Base-by-base conservation (phyloP, 2,113 vertebrate species). In the Sylvietta virens region DNA sequence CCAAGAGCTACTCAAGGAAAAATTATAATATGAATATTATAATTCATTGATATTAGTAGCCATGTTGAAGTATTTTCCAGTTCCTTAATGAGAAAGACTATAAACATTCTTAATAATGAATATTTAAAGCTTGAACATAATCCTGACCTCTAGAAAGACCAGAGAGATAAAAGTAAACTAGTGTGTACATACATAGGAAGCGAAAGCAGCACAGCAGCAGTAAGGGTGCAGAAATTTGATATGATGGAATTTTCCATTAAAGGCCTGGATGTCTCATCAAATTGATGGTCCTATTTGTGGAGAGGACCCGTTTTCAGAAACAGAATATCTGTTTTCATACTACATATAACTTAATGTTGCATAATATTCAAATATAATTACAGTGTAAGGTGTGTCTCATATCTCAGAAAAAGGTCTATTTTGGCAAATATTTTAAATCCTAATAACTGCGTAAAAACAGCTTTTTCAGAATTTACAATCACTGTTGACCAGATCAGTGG, bases 391-490 rank as follows among this genome's bases (percentile, higher is more conserved):
- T 77, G 28, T 18, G 8, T 18, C 50, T 84, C 3, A 3, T 6
- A 14, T 57, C 13, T 73, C 31, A 62, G 31, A 33, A 47, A 57
- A 78, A 39, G 3, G 11, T 47, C 15, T 31, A 4, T 62, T 88
- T 69, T 24, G 9, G 18, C 14, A 61, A 74, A 28, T 30, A 5
- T 74, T 50, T 66, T 66, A 71, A 82, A 79, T 62, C 20, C 19
- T 33, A 26, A 56, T 39, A 66, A 21, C 6, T 9, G 2, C 2
- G 0, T 47, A 39, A 65, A 21, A 69, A 1, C n/a, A 69, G 7
- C 44, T 47, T 27, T 56, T 33, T 42, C 0, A 4, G 48, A 61
- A 60, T 65, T 61, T 57, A 26, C 5, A 47, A 3, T 65, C 3
- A 1, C 23, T 2, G 0, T 65, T 78, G 40, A 23, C 18, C 31